Evolutionary conservation across 1,140 invertebrate genomes (phyloP), one percentile per base, ranked within the genome.

Genomic region (Ceratosolen solmsi): DNA sequence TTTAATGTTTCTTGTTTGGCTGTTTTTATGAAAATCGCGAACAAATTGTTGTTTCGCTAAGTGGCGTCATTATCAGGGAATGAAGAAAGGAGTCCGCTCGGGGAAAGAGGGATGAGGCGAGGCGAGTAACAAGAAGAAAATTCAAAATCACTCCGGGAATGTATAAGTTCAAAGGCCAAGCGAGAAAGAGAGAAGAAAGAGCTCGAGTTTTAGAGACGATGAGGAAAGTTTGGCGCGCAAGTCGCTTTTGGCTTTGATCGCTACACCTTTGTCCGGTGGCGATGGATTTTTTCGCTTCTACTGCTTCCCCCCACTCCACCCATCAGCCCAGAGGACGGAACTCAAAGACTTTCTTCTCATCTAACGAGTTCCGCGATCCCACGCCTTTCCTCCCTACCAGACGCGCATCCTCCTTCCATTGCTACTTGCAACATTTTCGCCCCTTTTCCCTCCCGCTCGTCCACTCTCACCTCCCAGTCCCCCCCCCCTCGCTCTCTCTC

Each of bases 241-340:
- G 41, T 58, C 51, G 20, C n/a, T n/a, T 3, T 38, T 65, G 46
- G 63, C 76, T 81, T 80, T 80, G 79, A 80, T 80, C 79, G 79
- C 63, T 22, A 68, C 56, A 75, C 49, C 76, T 82, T 82, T 82
- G 76, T 82, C 81, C 81, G 75, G 81, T 82, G 81, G 41, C 81
- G 81, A 82, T 73, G 56, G 68, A 82, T 82, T 82, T 82, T 82
- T 82, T 71, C 68, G 7, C 46, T 33, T 49, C 27, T 82, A 78
- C 60, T 51, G 7, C 46, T 33, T 49, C 27, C 33, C 15, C 41
- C 5, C 54, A 8, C 33, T 22, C 70, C 41, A 1, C 17, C 25
- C 68, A 27, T 20, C 27, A 15, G 33, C 49, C 25, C 60, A 70
- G 36, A 71, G 77, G 54, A 76, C 30, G 73, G 36, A 82, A 71